Evolutionary conservation across 2,113 vertebrate species (phyloP).

Genomic region (Microtus ochrogaster): DNA sequence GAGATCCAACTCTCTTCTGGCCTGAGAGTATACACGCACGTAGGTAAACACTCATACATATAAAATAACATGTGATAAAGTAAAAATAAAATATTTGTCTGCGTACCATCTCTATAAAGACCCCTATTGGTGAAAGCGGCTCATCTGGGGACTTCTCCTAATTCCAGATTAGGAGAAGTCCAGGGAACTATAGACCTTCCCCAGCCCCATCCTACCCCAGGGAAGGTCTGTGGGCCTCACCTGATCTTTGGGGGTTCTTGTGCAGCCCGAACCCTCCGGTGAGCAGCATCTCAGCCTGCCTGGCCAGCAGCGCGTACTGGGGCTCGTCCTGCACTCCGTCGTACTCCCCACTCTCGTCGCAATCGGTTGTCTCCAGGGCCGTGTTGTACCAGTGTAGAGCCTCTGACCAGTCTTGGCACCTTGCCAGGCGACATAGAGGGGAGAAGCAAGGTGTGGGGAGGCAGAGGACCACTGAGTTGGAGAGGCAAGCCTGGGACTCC

Average conservation of each 20-base stretch:
- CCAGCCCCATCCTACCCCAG: not conserved
- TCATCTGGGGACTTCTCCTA: not conserved
- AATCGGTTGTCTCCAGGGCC: slow-evolving; percentile 93
- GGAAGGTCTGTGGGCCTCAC: slow-evolving; percentile 77
- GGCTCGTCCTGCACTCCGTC: slow-evolving; percentile 96
- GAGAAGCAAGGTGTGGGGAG: not conserved
- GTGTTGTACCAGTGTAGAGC: slow-evolving; percentile 93
- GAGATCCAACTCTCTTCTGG: not conserved
- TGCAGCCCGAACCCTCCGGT: slow-evolving; percentile 88
- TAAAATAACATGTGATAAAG: not conserved
- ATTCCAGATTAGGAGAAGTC: too few species aligned
- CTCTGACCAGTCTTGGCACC: slow-evolving; percentile 92
- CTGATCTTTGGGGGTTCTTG: slow-evolving; percentile 92
- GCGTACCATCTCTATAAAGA: not conserved
- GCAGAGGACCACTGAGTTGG: not conserved
- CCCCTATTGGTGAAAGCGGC: not conserved
- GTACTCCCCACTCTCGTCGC: slow-evolving; percentile 96
- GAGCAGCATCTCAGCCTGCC: slow-evolving; percentile 94
- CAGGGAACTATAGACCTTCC: not conserved
- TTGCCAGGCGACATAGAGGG: slow-evolving; percentile 68
- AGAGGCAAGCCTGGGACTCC: not conserved
- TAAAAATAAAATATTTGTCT: not conserved
- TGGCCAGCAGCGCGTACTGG: slow-evolving; percentile 92
- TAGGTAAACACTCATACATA: not conserved
- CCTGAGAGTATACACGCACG: not conserved